These are phyloP conservation scores for Anadara kagoshimensis DNA, from an alignment of 1,140 invertebrate species.

Conservation along the genomic window DNA sequence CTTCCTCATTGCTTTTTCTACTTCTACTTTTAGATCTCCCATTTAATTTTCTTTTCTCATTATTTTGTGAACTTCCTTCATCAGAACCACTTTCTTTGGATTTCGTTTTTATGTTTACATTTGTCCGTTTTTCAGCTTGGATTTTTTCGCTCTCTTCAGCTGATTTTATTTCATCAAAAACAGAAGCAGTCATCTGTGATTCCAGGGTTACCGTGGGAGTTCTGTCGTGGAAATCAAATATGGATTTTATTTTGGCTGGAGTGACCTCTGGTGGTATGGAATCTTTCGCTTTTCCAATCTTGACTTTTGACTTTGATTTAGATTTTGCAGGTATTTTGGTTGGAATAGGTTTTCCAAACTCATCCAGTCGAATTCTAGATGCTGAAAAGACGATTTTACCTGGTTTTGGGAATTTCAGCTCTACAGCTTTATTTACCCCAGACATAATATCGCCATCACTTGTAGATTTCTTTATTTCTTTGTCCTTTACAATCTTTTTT, in stretches of 20 bases:
- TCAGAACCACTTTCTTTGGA: slow-evolving; percentile 13
- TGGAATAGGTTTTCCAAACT: slow-evolving; percentile 52
- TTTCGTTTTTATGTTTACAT: slow-evolving; percentile 5
- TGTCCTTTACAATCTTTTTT: neutral
- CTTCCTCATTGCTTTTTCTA: neutral
- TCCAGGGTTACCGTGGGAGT: slow-evolving; percentile 39
- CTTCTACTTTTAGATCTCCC: neutral
- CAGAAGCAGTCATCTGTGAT: slow-evolving; percentile 14
- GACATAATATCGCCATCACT: neutral
- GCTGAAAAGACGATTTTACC: slow-evolving; percentile 54
- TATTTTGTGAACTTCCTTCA: neutral
- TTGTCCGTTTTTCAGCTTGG: neutral
- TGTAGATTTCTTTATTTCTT: neutral
- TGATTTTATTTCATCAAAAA: slow-evolving; percentile 38
- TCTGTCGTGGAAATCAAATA: slow-evolving; percentile 62
- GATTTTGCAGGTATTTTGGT: slow-evolving; percentile 41
- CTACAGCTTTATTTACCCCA: slow-evolving; percentile 38
- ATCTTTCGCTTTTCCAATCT: slow-evolving; percentile 30
- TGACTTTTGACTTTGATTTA: slow-evolving; percentile 52
- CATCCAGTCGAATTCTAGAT: slow-evolving; percentile 53
- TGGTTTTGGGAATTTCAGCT: slow-evolving; percentile 47
- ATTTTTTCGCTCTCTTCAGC: neutral
- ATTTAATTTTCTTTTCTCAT: neutral
- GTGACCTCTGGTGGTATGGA: slow-evolving; percentile 28
- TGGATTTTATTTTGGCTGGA: slow-evolving; percentile 33